Conservation (phyloP, 2,797 vertebrate species). For the Chrysolophus pictus region DNA sequence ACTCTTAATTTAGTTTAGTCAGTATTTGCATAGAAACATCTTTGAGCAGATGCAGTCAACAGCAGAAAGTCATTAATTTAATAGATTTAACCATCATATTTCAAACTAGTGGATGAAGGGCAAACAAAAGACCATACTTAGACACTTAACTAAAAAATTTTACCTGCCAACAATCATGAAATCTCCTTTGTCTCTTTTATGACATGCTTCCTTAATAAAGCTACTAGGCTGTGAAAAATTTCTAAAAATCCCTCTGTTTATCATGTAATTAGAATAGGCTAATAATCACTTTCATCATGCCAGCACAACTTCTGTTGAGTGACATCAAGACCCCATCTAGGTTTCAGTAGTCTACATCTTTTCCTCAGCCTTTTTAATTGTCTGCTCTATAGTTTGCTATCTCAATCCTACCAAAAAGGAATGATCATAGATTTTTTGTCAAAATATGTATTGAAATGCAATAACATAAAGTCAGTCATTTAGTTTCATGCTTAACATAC, state of each 20-base stretch:
- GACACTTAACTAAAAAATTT: background rate
- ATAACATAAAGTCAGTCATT: background rate
- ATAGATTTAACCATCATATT: background rate
- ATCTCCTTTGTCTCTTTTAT: background rate
- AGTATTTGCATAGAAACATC: background rate
- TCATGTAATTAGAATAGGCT: background rate
- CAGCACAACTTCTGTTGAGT: background rate
- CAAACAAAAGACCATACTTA: background rate
- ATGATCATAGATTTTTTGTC: background rate
- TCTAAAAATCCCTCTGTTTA: background rate
- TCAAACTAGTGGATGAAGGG: background rate
- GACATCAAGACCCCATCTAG: background rate
- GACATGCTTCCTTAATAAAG: background rate
- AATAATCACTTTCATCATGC: background rate
- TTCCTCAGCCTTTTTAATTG: rapidly evolving
- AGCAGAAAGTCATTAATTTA: background rate
- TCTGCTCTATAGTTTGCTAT: background rate
- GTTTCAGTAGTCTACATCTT: background rate
- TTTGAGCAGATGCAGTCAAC: background rate
- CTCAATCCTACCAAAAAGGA: background rate
- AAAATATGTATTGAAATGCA: background rate
- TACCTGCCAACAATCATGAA: background rate
- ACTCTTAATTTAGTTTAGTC: background rate
- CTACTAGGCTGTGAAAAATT: background rate
- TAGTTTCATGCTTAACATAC: background rate